phyloP scores from a whole-genome alignment of 2,888 invertebrate genomes.

The Caenorhabditis sp. region DNA sequence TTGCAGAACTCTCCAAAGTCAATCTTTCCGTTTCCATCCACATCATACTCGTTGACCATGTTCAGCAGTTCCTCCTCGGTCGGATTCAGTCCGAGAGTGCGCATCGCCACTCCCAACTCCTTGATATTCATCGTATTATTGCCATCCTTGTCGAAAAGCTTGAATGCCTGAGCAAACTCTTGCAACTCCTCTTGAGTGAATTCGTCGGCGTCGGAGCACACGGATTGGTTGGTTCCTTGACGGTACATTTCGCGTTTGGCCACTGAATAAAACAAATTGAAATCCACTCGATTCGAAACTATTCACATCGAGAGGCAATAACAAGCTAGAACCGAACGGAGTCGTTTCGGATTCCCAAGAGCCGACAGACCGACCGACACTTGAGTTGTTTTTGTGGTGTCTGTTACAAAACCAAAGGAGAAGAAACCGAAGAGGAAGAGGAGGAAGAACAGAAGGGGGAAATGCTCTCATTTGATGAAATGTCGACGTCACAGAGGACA shows the following conservation, averaged over 20 bases:
- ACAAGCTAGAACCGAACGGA: not conserved
- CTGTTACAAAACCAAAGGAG: conserved; percentile 47
- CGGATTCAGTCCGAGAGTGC: conserved; percentile 83
- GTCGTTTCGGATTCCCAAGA: not conserved
- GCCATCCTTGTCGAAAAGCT: conserved; percentile 83
- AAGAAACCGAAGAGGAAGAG: conserved; percentile 11
- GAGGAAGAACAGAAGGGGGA: conserved; percentile 20
- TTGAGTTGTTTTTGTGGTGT: conserved; percentile 57
- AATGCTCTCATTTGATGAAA: conserved; percentile 46
- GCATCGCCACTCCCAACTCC: conserved; percentile 83
- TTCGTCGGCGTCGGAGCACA: conserved; percentile 79
- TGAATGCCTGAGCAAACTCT: conserved; percentile 83
- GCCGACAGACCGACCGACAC: conserved; percentile 18
- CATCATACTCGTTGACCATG: conserved; percentile 79
- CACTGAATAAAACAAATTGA: conserved; percentile 39
- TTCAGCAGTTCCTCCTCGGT: conserved; percentile 76
- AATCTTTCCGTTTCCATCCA: conserved; percentile 83
- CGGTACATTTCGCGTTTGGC: conserved; percentile 78
- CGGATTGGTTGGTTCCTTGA: conserved; percentile 79
- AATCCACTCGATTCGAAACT: conserved; percentile 21
- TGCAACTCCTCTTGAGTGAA: conserved; percentile 83
- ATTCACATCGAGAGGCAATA: not conserved
- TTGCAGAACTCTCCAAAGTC: conserved; percentile 83
- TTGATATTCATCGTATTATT: conserved; percentile 83
- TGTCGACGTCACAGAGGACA: conserved; percentile 48